A percentile compares a stretch with the other conserved stretches of the same genome.
phyloP scores from a whole-genome alignment of 2,113 vertebrate genomes.

The Vombatus ursinus region DNA sequence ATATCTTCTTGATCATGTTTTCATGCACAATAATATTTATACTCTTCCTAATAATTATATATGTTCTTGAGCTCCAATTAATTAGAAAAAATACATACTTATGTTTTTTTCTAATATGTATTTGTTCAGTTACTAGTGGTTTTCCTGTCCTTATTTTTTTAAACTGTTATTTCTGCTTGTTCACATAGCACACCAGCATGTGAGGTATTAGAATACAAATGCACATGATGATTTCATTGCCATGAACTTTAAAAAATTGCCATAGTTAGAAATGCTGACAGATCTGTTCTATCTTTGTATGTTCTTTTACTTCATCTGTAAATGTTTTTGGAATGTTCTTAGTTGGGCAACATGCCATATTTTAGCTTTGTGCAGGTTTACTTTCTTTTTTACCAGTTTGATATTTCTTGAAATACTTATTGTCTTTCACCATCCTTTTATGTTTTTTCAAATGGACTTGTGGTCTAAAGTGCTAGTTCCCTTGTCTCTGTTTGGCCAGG shows the following conservation, averaged over 20 bases:
- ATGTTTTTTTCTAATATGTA: too few species aligned
- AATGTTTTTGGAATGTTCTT: background rate
- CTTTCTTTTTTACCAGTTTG: background rate
- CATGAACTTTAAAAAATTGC: background rate
- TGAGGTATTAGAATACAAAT: background rate
- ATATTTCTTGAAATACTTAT: background rate
- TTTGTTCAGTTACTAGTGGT: background rate
- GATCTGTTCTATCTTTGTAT: too few species aligned
- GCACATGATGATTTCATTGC: background rate
- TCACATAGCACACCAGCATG: background rate
- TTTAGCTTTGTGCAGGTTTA: background rate
- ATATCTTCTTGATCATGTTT: background rate
- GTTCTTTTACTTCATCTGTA: background rate
- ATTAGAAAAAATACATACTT: background rate
- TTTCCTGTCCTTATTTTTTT: background rate
- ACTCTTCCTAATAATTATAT: background rate
- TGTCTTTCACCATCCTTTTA: background rate
- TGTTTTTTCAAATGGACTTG: background rate
- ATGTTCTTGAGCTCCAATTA: background rate
- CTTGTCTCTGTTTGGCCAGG: background rate
- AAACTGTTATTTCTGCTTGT: background rate
- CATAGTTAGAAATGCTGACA: background rate
- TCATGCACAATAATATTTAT: background rate
- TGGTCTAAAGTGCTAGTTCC: background rate
- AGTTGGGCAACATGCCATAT: background rate